Percentiles rank a stretch among this genome's conserved stretches.
Evolutionary conservation across 2,797 vertebrate species (phyloP).

Genomic region (Bufotes viridis): DNA sequence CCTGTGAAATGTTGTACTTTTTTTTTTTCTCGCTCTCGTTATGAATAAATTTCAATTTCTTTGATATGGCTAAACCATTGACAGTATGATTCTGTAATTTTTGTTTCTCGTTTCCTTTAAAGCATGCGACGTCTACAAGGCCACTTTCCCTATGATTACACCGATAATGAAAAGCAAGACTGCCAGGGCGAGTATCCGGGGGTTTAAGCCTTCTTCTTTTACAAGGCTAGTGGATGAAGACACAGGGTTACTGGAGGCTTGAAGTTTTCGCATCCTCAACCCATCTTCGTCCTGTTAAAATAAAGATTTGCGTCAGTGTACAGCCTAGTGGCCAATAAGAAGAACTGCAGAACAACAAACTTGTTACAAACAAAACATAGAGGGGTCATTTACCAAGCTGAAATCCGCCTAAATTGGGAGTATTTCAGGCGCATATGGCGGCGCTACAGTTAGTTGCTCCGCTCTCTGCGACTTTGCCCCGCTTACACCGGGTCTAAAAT

Average conservation of each 20-base stretch:
- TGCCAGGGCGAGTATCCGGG: slow-evolving; percentile 85
- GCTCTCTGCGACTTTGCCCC: no score
- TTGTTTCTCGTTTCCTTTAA: slow-evolving; percentile 61
- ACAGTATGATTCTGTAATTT: slow-evolving; percentile 63
- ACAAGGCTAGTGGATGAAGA: slow-evolving; percentile 74
- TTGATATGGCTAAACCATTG: slow-evolving; percentile 65
- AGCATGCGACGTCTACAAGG: slow-evolving; percentile 86
- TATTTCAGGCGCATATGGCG: no score
- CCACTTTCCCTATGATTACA: slow-evolving; percentile 92
- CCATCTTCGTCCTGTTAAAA: slow-evolving; percentile 90
- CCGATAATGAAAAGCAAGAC: slow-evolving; percentile 94
- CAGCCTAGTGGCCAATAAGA: not conserved
- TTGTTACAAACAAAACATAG: not conserved
- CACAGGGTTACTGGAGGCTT: slow-evolving; percentile 81
- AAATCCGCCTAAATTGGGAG: no score
- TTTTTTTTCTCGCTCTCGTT: slow-evolving; percentile 77
- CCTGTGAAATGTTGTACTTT: slow-evolving; percentile 84
- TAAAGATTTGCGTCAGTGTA: not conserved
- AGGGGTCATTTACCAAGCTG: no score
- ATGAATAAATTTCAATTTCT: slow-evolving; percentile 81
- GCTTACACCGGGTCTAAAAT: no score
- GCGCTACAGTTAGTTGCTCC: no score
- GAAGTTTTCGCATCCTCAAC: slow-evolving; percentile 91
- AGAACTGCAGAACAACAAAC: not conserved
- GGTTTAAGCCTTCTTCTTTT: slow-evolving; percentile 87